phyloP scores from a whole-genome alignment of 2,797 vertebrate species.

The Enoplosus armatus region DNA sequence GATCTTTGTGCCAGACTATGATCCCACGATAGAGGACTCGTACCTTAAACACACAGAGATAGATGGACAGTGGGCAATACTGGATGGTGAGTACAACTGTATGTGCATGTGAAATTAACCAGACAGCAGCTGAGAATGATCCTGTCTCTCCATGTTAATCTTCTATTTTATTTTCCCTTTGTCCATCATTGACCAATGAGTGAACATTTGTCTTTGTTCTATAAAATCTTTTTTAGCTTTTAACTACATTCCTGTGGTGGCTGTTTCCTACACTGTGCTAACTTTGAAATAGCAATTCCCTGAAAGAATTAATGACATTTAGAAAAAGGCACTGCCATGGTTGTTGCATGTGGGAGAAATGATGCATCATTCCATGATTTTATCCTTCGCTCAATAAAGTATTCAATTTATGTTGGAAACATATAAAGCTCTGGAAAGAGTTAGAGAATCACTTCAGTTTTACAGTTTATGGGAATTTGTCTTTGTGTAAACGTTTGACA shows the following conservation, averaged over 20 bases:
- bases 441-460: not conserved
- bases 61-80: constrained; percentile 97
- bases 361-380: not conserved
- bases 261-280: not conserved
- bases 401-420: constrained; percentile 14
- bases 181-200: not conserved
- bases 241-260: constrained; percentile 16
- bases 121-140: not conserved
- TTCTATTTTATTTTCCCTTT: not conserved
- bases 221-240: not conserved
- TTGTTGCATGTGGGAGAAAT: constrained; percentile 29
- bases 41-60: constrained; percentile 99
- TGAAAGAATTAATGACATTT: constrained; percentile 2
- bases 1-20: constrained; percentile 99
- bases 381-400: not conserved
- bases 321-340: not conserved
- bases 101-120: not conserved
- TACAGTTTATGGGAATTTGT: not conserved
- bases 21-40: constrained; percentile 99
- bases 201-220: not conserved
- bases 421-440: constrained; percentile 4
- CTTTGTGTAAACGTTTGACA: constrained; percentile 4
- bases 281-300: not conserved
- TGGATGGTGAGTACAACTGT: constrained; percentile 90
- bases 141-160: not conserved